These are phyloP conservation scores for Passer domesticus DNA, from an alignment of 2,113 vertebrate species.

Conservation along the genomic window DNA sequence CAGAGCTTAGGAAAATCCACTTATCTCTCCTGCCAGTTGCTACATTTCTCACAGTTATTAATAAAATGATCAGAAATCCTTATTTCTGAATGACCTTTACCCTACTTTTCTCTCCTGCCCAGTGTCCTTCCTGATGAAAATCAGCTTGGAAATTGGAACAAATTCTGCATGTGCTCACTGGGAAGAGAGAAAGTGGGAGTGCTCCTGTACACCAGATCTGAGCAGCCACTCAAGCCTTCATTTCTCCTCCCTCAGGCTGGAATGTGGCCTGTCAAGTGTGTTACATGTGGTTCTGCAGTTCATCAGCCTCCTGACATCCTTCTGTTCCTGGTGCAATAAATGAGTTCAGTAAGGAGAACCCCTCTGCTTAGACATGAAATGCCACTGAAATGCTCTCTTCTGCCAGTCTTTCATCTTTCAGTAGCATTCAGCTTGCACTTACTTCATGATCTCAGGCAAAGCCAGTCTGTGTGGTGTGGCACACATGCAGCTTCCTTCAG, in stretches of 20 bases:
- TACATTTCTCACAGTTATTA: slow-evolving; percentile 71
- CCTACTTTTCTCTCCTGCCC: not conserved
- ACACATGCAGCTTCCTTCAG: not conserved
- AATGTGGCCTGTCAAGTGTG: accelerated
- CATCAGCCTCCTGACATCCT: not conserved
- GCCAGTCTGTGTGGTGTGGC: accelerated
- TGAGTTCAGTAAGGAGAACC: not conserved
- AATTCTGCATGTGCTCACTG: not conserved
- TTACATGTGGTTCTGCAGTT: not conserved
- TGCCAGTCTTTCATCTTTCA: not conserved
- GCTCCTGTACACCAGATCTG: not conserved
- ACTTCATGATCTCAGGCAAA: not conserved
- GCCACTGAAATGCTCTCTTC: not conserved
- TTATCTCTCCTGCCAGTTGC: slow-evolving; percentile 74
- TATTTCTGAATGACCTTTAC: not conserved
- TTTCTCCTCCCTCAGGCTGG: not conserved
- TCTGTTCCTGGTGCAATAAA: not conserved
- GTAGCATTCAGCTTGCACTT: not conserved
- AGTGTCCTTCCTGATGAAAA: not conserved
- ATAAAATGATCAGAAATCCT: slow-evolving; percentile 54
- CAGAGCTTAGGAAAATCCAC: slow-evolving; percentile 56
- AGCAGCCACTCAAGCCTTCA: not conserved
- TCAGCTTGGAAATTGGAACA: not conserved
- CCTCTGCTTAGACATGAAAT: not conserved
- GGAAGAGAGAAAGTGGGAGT: not conserved